These are phyloP conservation scores for Anguilla pacifica DNA, from an alignment of 2,797 vertebrate species.

Conservation along the genomic window DNA sequence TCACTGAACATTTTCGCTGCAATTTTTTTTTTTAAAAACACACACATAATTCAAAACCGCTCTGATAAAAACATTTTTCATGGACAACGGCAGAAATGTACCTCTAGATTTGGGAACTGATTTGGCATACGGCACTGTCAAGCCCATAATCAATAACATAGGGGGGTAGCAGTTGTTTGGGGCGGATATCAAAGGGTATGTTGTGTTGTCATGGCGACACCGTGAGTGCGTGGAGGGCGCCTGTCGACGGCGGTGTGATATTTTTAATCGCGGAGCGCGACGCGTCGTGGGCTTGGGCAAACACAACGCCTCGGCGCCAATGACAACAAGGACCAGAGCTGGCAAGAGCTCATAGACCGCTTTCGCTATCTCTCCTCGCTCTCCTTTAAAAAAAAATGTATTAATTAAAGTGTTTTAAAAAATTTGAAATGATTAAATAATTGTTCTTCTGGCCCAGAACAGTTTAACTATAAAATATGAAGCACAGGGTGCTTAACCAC, in stretches of 20 bases:
- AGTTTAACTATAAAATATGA: too few species aligned
- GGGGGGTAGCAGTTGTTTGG: too few species aligned
- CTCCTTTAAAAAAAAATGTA: not conserved
- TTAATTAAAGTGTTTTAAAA: not conserved
- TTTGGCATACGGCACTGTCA: not conserved
- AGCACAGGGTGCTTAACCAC: too few species aligned
- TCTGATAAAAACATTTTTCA: too few species aligned
- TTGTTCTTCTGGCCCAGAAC: too few species aligned
- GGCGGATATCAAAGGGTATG: too few species aligned
- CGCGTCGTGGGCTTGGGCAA: not conserved
- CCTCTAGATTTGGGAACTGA: not conserved
- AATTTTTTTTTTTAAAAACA: too few species aligned
- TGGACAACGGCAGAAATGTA: not conserved
- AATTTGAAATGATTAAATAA: too few species aligned
- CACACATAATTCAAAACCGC: too few species aligned
- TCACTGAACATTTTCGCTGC: too few species aligned
- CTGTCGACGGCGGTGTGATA: not conserved
- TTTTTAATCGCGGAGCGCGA: not conserved
- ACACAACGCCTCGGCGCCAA: not conserved
- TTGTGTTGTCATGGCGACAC: not conserved
- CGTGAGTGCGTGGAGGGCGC: not conserved
- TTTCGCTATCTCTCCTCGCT: not conserved
- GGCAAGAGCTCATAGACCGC: not conserved
- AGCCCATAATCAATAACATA: not conserved
- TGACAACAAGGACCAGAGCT: not conserved